Conservation (phyloP, 2,113 vertebrate genomes). For the Eonycteris spelaea region DNA sequence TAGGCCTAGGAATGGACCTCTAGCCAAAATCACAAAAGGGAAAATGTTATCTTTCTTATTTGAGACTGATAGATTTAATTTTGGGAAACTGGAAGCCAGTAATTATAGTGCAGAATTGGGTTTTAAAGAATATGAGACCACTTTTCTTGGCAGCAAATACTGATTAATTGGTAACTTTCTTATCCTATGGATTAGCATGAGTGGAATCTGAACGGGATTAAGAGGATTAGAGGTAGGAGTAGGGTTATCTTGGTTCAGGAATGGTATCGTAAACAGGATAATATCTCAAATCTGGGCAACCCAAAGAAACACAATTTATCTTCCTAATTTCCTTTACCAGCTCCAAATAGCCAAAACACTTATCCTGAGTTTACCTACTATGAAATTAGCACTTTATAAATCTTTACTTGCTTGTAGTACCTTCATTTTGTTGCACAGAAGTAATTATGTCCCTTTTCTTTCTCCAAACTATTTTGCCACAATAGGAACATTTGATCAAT, state of each 20-base stretch:
- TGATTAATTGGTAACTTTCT: neutral
- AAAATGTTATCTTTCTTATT: neutral
- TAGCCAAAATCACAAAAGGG: neutral
- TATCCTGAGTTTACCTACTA: neutral
- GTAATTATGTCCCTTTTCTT: neutral
- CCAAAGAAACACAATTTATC: neutral
- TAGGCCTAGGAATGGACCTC: neutral
- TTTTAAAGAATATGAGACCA: neutral
- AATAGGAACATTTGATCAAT: neutral
- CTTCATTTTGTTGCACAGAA: neutral
- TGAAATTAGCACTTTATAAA: neutral
- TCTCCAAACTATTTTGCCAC: neutral
- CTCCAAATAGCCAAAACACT: neutral
- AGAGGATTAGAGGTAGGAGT: neutral
- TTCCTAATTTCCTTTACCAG: neutral
- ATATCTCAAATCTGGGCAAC: neutral
- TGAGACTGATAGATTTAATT: neutral
- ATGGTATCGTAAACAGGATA: neutral
- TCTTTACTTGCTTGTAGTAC: neutral
- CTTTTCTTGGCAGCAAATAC: neutral
- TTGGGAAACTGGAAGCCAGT: slow-evolving; percentile 23
- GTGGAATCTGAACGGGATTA: neutral
- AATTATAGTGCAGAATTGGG: neutral
- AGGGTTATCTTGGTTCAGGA: neutral
- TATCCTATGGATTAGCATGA: neutral